These are phyloP conservation scores for Drosophila picticornis DNA, from an alignment of 2,888 invertebrate genomes.

Conservation along the genomic window DNA sequence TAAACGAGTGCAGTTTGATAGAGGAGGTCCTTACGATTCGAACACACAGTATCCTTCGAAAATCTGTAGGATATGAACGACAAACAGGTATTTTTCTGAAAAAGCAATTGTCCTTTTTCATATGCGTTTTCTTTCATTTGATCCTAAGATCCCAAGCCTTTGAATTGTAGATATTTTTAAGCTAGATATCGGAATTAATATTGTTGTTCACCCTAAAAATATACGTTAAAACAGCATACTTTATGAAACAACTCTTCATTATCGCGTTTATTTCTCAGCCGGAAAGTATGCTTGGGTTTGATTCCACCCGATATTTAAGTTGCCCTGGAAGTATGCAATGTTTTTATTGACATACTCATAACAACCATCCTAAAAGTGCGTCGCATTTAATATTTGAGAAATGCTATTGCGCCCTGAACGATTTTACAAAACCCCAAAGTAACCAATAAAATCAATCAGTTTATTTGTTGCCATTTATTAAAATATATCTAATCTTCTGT, in stretches of 20 bases:
- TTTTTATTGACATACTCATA: neutral
- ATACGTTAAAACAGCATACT: neutral
- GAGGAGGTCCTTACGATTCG: neutral
- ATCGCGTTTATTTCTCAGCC: neutral
- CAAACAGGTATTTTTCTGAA: neutral
- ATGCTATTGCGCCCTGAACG: neutral
- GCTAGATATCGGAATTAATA: neutral
- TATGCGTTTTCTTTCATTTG: too few relatives aligned
- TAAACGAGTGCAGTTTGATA: too few relatives aligned
- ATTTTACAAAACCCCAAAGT: neutral
- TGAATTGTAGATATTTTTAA: too few relatives aligned
- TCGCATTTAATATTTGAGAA: neutral
- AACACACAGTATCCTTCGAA: neutral
- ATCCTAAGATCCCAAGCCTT: too few relatives aligned
- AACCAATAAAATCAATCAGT: neutral
- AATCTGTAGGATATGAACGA: neutral
- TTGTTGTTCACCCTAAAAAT: neutral
- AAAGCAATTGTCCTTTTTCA: neutral
- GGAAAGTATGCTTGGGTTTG: fast-evolving
- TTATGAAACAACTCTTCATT: neutral
- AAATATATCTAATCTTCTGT: too few relatives aligned
- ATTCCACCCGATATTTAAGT: fast-evolving
- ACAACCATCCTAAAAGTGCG: neutral
- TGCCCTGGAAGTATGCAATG: neutral
- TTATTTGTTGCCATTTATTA: neutral